These are phyloP conservation scores for Neodontobutis hainanensis DNA, from an alignment of 2,113 vertebrate genomes.

Conservation along the genomic window DNA sequence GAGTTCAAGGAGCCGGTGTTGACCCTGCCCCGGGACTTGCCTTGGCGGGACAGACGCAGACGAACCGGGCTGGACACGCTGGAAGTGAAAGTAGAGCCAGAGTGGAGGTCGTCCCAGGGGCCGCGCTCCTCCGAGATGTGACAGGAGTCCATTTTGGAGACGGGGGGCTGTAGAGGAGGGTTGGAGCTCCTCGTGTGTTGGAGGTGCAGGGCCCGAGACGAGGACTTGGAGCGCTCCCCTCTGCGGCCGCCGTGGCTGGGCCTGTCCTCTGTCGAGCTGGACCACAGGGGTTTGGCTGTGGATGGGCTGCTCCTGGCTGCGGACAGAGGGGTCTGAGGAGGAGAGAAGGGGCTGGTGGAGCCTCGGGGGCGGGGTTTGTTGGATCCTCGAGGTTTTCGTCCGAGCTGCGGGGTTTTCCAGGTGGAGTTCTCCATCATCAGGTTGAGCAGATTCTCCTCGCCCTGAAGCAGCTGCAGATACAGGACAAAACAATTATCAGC, in stretches of 20 bases:
- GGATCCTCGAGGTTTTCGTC: slow-evolving; percentile 82
- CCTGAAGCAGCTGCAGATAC: slow-evolving; percentile 84
- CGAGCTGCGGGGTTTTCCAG: slow-evolving; percentile 86
- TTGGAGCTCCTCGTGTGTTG: slow-evolving; percentile 62
- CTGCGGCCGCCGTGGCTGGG: slow-evolving; percentile 35
- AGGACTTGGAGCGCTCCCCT: slow-evolving; percentile 52
- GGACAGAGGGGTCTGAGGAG: slow-evolving; percentile 23
- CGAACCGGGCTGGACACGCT: slow-evolving; percentile 62
- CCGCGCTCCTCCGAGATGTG: slow-evolving; percentile 73
- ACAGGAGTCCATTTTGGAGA: slow-evolving; percentile 84
- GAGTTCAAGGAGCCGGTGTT: slow-evolving; percentile 34
- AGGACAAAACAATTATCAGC: not conserved
- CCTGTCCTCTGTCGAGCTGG: slow-evolving; percentile 38
- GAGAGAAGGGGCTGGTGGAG: slow-evolving; percentile 50
- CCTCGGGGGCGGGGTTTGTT: slow-evolving; percentile 80
- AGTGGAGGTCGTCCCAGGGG: slow-evolving; percentile 42
- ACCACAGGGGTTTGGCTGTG: slow-evolving; percentile 41
- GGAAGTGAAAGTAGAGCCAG: slow-evolving; percentile 42
- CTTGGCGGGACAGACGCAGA: slow-evolving; percentile 83
- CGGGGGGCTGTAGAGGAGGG: slow-evolving; percentile 78
- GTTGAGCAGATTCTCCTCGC: slow-evolving; percentile 92
- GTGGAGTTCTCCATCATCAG: slow-evolving; percentile 95
- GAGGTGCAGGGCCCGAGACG: slow-evolving; percentile 56
- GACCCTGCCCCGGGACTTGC: slow-evolving; percentile 76
- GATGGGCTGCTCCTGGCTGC: slow-evolving; percentile 44